Base-by-base conservation (phyloP, 2,113 vertebrate species). In the Gambusia affinis region DNA sequence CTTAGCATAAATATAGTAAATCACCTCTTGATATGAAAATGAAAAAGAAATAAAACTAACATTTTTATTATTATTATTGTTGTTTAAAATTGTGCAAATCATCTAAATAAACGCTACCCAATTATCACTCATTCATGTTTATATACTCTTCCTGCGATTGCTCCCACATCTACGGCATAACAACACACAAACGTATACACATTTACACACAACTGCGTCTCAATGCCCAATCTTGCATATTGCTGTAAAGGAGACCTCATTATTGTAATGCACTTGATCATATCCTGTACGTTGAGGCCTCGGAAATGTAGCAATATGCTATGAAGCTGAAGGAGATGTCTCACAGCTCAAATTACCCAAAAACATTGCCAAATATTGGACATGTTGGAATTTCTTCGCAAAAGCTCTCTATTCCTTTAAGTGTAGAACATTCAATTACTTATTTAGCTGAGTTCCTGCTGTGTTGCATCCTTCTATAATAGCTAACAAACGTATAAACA, bases 201-300 rank as follows among this genome's bases (percentile, higher is more conserved):
- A 79, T 30, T 75, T 54, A 75, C 15, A 75, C 47, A 68, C 75
- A 85, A 60, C 77, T 79, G 86, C 78, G 66, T 87, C 72, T 54
- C 63, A 70, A 63, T 83, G 66, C 83, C 83, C 89, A 87, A 88
- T 65, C 80, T 86, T 78, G 54, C 70, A 47, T 83, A 80, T 60
- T 82, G 85, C 77, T 83, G 85, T 88, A 89, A 89, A 86, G 67
- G 83, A 88, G 85, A 84, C 79, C 90, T 88, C 86, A 90, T 91
- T 92, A 90, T 90, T 89, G 86, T 89, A 89, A 91, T 92, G 87
- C 87, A 87, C 87, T 87, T 90, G 86, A 90, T 90, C 80, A 80
- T 79, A 79, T 77, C 70, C 72, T 83, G 83, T 88, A 90, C 81
- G 82, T 85, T 84, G 86, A 87, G 81, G 76, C 88, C 78, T 86